Evolutionary conservation across 2,888 invertebrate species (phyloP).

Genomic region (Drosophila mettleri): DNA sequence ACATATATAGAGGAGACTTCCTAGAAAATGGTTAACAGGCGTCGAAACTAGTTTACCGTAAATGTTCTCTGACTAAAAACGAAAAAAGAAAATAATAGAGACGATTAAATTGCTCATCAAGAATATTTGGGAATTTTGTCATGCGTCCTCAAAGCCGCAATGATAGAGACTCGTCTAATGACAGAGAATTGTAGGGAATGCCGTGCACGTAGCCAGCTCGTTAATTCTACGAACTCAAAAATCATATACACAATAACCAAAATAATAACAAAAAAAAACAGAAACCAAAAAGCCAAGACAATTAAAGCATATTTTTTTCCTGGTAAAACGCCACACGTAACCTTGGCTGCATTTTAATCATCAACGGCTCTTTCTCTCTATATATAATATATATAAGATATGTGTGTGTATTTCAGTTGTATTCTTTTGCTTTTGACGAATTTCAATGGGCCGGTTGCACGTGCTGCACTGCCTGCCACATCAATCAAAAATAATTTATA

Average conservation of each 20-base stretch:
- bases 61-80: slow-evolving; percentile 24
- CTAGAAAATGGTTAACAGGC: slow-evolving; percentile 53
- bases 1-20: slow-evolving; percentile 33
- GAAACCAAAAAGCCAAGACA: slow-evolving; percentile 61
- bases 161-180: slow-evolving; percentile 20
- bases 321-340: slow-evolving; percentile 68
- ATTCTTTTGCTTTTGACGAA: slow-evolving; percentile 44
- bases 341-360: slow-evolving; percentile 79
- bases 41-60: slow-evolving; percentile 67
- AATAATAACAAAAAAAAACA: slow-evolving; percentile 15
- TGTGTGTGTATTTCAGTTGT: not conserved
- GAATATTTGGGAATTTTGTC: slow-evolving; percentile 49
- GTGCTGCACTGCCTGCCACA: slow-evolving; percentile 66
- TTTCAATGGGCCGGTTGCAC: slow-evolving; percentile 63
- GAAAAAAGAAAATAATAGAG: not conserved
- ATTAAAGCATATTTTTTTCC: slow-evolving; percentile 65
- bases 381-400: not conserved
- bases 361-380: slow-evolving; percentile 26
- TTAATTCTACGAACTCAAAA: slow-evolving; percentile 73
- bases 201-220: slow-evolving; percentile 71
- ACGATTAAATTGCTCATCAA: slow-evolving; percentile 5
- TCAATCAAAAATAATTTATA: slow-evolving; percentile 79
- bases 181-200: slow-evolving; percentile 58
- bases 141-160: slow-evolving; percentile 38
- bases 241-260: slow-evolving; percentile 65